phyloP scores from a whole-genome alignment of 1,140 invertebrate species.

The Lysiphlebus fabarum region DNA sequence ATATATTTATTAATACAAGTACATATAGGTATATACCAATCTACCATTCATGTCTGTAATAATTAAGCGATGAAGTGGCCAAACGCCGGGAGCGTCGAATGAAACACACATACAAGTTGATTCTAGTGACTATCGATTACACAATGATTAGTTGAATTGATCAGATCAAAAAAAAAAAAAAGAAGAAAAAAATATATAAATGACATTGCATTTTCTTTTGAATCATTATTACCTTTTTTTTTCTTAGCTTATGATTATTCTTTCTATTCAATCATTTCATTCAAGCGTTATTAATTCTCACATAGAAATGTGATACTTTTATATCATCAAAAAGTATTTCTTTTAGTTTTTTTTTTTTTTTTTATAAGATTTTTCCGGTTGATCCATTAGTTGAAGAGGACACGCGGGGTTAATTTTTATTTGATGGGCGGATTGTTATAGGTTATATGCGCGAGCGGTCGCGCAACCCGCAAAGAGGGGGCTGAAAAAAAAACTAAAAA shows the following conservation, averaged over 20 bases:
- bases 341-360: slow-evolving; percentile 5
- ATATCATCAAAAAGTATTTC: neutral
- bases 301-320: too few species aligned
- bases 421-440: slow-evolving; percentile 38
- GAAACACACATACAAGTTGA: slow-evolving; percentile 6
- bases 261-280: too few species aligned
- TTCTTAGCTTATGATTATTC: too few species aligned
- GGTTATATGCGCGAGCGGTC: slow-evolving; percentile 27
- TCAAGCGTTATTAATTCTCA: too few species aligned
- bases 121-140: slow-evolving; percentile 25
- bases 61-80: slow-evolving; percentile 45
- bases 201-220: too few species aligned
- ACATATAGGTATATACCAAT: neutral
- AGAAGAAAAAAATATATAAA: too few species aligned
- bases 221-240: too few species aligned
- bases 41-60: slow-evolving; percentile 30
- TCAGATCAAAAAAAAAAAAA: neutral
- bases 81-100: neutral
- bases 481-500: slow-evolving; percentile 16
- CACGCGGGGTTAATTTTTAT: slow-evolving; percentile 21
- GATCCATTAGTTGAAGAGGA: neutral
- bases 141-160: slow-evolving; percentile 1
- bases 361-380: slow-evolving; percentile 15
- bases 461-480: slow-evolving; percentile 7
- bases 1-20: too few species aligned